Evolutionary conservation across 2,113 vertebrate species (phyloP).

Genomic region (Thamnophis sirtalis): DNA sequence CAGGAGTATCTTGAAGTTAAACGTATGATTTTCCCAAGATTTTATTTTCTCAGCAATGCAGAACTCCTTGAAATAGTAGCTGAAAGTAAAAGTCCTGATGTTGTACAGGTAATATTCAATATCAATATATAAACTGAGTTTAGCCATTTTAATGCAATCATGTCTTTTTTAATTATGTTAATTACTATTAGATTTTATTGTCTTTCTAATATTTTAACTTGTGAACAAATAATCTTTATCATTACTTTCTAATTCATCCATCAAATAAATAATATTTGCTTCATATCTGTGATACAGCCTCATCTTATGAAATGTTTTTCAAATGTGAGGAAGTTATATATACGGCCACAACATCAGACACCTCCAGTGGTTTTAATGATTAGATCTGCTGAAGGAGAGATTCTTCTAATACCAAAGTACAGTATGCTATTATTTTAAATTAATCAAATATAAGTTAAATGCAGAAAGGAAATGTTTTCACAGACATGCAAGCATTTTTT

Average conservation of each 20-base stretch:
- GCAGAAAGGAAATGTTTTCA: not conserved
- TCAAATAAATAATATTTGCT: not conserved
- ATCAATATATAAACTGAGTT: not conserved
- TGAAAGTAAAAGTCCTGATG: slow-evolving; percentile 56
- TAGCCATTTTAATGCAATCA: not conserved
- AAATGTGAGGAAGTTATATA: slow-evolving; percentile 61
- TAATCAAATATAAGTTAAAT: not conserved
- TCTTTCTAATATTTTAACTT: not conserved
- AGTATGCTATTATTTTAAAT: not conserved
- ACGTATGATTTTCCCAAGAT: slow-evolving; percentile 66
- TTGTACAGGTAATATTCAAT: slow-evolving; percentile 56
- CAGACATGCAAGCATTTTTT: not conserved
- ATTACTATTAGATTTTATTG: not conserved
- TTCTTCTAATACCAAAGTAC: slow-evolving; percentile 63
- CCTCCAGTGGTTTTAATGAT: slow-evolving; percentile 59
- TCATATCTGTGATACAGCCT: slow-evolving; percentile 52
- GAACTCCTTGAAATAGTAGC: slow-evolving; percentile 66
- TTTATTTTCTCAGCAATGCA: slow-evolving; percentile 71
- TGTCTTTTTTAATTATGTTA: not conserved
- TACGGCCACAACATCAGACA: slow-evolving; percentile 53
- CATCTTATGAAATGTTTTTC: slow-evolving; percentile 69
- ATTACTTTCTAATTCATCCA: not conserved
- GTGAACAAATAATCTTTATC: not conserved
- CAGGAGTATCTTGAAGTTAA: slow-evolving; percentile 71
- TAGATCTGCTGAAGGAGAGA: slow-evolving; percentile 66